phyloP scores from a whole-genome alignment of 2,797 vertebrate genomes.

The Sylvia borin region DNA sequence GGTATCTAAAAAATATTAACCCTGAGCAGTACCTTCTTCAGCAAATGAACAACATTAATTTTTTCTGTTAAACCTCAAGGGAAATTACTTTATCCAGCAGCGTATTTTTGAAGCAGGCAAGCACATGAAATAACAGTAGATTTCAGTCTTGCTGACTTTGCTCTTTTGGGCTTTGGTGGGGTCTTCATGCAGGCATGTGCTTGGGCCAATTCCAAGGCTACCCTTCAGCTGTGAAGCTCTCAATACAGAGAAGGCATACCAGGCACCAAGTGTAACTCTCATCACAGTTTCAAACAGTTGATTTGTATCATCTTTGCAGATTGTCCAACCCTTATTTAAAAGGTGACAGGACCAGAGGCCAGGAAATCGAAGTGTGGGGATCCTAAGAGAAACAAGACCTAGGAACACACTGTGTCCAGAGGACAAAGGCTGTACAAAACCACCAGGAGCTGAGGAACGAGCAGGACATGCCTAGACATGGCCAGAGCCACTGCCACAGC shows the following conservation, averaged over 20 bases:
- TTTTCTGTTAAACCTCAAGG: background rate
- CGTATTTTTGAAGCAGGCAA: background rate
- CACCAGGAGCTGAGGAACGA: background rate
- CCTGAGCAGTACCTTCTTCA: background rate
- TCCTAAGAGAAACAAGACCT: background rate
- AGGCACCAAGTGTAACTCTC: background rate
- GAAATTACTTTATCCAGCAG: background rate
- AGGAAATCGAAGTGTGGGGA: rapidly evolving
- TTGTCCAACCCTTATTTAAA: background rate
- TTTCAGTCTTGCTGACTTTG: background rate
- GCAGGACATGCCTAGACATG: background rate
- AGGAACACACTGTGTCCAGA: background rate
- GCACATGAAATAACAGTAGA: background rate
- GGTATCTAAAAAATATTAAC: background rate
- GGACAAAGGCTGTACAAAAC: background rate
- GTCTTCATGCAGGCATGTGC: background rate
- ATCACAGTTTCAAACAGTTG: background rate
- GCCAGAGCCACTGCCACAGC: background rate
- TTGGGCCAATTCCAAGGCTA: background rate
- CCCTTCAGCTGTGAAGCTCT: background rate
- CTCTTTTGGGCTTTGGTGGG: background rate
- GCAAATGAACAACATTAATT: background rate
- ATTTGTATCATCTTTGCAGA: background rate
- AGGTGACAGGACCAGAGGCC: background rate
- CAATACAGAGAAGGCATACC: background rate